Evolutionary conservation across 2,797 vertebrate genomes (phyloP).

Genomic region (Chelon auratus): DNA sequence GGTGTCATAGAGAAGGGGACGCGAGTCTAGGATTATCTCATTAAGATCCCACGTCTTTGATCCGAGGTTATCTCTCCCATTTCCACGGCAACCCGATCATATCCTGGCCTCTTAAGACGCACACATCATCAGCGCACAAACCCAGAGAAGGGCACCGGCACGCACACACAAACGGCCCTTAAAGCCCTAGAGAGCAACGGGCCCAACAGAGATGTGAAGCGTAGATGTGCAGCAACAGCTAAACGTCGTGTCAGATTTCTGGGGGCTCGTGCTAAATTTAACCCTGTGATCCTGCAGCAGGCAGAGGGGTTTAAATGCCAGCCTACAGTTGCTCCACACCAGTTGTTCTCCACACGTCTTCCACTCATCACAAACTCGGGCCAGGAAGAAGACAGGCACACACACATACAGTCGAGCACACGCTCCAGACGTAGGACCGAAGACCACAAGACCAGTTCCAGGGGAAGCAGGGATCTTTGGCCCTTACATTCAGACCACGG

Average conservation of each 20-base stretch:
- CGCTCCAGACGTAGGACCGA: constrained; percentile 61
- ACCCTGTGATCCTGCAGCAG: constrained; percentile 98
- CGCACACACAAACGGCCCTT: constrained; percentile 51
- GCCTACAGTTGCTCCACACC: constrained; percentile 95
- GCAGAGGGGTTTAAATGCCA: constrained; percentile 99
- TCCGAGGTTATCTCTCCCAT: constrained; percentile 71
- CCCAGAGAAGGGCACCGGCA: constrained; percentile 37
- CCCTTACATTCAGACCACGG: constrained; percentile 59
- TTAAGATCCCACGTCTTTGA: constrained; percentile 77
- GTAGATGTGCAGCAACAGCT: constrained; percentile 99
- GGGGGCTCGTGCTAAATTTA: constrained; percentile 98
- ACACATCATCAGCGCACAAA: constrained; percentile 14
- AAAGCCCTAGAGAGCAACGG: constrained; percentile 82
- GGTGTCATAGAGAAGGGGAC: constrained; percentile 64
- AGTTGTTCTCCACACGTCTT: constrained; percentile 87
- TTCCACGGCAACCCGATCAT: constrained; percentile 79
- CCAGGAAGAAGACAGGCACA: constrained; percentile 64
- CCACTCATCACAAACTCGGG: constrained; percentile 82
- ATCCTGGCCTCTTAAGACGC: constrained; percentile 65
- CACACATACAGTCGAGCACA: constrained; percentile 60
- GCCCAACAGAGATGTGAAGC: constrained; percentile 92
- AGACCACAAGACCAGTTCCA: constrained; percentile 57
- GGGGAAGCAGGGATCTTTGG: constrained; percentile 60
- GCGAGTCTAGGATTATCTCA: constrained; percentile 76
- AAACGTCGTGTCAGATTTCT: constrained; percentile 97